phyloP scores from a whole-genome alignment of 2,888 invertebrate species.

The Aquatica leii region DNA sequence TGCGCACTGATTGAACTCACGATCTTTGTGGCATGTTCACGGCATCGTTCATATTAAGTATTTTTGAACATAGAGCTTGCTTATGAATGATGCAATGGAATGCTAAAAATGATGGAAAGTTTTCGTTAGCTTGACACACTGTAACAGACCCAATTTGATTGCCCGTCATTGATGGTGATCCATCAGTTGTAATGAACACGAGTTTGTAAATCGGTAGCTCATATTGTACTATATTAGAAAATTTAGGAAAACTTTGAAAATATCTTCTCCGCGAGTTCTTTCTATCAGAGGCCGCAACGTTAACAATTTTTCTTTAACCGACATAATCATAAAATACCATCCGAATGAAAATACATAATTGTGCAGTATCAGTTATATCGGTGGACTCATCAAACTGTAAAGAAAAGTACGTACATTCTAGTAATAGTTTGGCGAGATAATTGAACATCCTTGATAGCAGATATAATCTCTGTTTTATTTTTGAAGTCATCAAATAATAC shows the following conservation, averaged over 20 bases:
- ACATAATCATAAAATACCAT: no score
- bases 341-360: no score
- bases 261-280: conserved; percentile 39
- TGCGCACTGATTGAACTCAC: conserved; percentile 24
- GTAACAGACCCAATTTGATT: conserved; percentile 40
- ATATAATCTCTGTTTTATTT: conserved; percentile 38
- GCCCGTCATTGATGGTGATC: conserved; percentile 42
- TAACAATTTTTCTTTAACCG: conserved; percentile 40
- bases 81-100: conserved; percentile 40
- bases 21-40: conserved; percentile 21
- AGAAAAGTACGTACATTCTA: conserved; percentile 32
- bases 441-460: no score
- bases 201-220: conserved; percentile 36
- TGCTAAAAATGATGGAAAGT: conserved; percentile 34
- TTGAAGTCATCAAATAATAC: conserved; percentile 38
- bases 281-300: conserved; percentile 40
- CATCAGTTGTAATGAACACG: conserved; percentile 40
- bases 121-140: conserved; percentile 26
- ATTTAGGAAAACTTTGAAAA: conserved; percentile 40
- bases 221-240: conserved; percentile 29
- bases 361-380: no score
- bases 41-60: conserved; percentile 18
- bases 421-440: conserved; percentile 33
- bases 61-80: conserved; percentile 38
- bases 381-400: conserved; percentile 43